Evolutionary conservation across 2,113 vertebrate genomes (phyloP), one percentile per base, ranked within the genome.

Genomic region (Recurvirostra avosetta): DNA sequence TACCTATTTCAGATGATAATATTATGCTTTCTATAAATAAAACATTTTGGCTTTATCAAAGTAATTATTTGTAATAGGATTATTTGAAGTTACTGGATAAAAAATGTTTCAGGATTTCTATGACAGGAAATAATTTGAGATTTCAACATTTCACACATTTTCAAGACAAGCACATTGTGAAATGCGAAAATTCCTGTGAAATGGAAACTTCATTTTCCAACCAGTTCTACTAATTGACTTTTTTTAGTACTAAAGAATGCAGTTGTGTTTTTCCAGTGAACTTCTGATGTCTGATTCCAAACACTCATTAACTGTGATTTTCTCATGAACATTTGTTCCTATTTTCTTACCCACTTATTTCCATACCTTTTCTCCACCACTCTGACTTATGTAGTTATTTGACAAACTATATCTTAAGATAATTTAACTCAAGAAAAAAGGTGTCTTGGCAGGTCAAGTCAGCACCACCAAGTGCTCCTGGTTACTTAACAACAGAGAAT

Each of bases 21-120:
- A 58, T 75, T 85, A 85, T 94, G n/a, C 56, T 84, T 94, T 95
- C 82, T 83, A 90, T 87, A 90, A 93, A 96, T 85, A 96, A 96
- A 97, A 94, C n/a, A 94, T 94, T 91, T 86, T 85, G 45, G 30
- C 18, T 76, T 88, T 94, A 96, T 92, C 96, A 93, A 85, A 96
- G 86, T 85, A 95, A 95, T 92, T 96, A 88, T 96, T 96, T 96
- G 91, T 91, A 97, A 94, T 88, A 82, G 8, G 74, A 49, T 68
- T 92, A 90, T 85, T 94, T 91, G 52, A 95, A 91, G 86, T 81
- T 72, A 59, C 73, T 30, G 61, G 91, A 84, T 84, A 92, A 91
- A 90, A 96, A 94, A 52, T 52, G 1, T 49, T 94, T 83, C 58
- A 49, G 27, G 15, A 70, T 94, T 94, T 85, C 56, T 85, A 22